A percentile compares a stretch with the other conserved stretches of the same genome.
These are phyloP conservation scores for Austrofundulus limnaeus DNA, from an alignment of 2,113 vertebrate species.

Conservation along the genomic window DNA sequence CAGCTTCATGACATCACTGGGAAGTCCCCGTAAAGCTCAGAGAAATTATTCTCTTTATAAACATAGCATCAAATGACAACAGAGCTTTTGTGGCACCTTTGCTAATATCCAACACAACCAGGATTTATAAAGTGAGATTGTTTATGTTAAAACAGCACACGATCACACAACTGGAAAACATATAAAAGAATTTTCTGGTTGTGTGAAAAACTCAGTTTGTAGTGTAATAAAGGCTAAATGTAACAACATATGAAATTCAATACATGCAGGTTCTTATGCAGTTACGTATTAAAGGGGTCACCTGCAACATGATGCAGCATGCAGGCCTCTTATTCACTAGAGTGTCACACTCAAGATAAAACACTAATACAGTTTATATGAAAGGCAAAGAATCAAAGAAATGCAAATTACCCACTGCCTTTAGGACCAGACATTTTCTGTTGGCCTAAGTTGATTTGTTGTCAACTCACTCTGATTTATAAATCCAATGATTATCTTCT, in stretches of 20 bases:
- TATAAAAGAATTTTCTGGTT: not conserved
- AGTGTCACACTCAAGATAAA: constrained; percentile 8
- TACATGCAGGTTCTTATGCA: constrained; percentile 19
- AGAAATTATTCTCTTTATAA: too few species aligned
- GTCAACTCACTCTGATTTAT: too few species aligned
- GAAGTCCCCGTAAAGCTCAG: not conserved
- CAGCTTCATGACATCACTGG: not conserved
- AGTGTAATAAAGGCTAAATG: not conserved
- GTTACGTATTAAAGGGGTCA: constrained; percentile 20
- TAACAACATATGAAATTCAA: constrained; percentile 20
- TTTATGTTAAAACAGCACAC: too few species aligned
- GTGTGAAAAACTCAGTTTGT: not conserved
- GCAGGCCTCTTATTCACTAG: constrained; percentile 18
- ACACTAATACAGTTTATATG: not conserved
- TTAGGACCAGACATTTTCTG: too few species aligned
- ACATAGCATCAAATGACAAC: too few species aligned
- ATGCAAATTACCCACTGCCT: too few species aligned
- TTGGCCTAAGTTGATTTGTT: too few species aligned
- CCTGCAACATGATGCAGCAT: constrained; percentile 25
- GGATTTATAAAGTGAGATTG: too few species aligned
- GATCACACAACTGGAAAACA: not conserved
- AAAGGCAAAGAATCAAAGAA: too few species aligned
- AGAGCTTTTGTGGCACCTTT: too few species aligned
- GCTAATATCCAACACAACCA: too few species aligned
- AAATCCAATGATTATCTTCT: too few species aligned